Evolutionary conservation across 2,888 invertebrate genomes (phyloP).

Genomic region (Autographa gamma): DNA sequence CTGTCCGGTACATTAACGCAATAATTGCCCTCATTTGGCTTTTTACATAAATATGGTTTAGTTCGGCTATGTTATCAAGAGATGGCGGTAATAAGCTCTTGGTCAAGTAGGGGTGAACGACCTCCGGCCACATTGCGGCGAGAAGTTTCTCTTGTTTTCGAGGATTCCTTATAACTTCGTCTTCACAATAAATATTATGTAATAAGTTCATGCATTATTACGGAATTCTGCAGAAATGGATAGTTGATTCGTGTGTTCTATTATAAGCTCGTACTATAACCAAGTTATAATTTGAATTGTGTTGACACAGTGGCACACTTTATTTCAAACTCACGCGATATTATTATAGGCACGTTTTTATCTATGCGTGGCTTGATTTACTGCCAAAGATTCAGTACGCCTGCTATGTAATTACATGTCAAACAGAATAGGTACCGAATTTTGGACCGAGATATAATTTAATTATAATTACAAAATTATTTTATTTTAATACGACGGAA

Average conservation of each 20-base stretch:
- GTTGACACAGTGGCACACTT: slow-evolving; percentile 1
- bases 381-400: background rate
- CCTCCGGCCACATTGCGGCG: background rate
- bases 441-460: too few relatives aligned
- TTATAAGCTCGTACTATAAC: too few relatives aligned
- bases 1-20: background rate
- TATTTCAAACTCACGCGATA: background rate
- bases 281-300: background rate
- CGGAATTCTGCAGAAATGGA: too few relatives aligned
- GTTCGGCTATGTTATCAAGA: background rate
- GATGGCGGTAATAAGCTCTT: slow-evolving; percentile 2
- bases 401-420: too few relatives aligned
- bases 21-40: background rate
- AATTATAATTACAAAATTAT: too few relatives aligned
- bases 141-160: background rate
- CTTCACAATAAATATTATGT: background rate
- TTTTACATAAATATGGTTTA: background rate
- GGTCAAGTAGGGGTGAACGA: background rate
- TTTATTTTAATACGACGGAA: too few relatives aligned
- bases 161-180: background rate
- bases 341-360: background rate
- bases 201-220: too few relatives aligned
- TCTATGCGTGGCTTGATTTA: background rate
- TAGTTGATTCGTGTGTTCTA: too few relatives aligned
- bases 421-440: too few relatives aligned